These are phyloP conservation scores for Drosophila sulfurigaster DNA, from an alignment of 1,140 invertebrate species.

Conservation along the genomic window DNA sequence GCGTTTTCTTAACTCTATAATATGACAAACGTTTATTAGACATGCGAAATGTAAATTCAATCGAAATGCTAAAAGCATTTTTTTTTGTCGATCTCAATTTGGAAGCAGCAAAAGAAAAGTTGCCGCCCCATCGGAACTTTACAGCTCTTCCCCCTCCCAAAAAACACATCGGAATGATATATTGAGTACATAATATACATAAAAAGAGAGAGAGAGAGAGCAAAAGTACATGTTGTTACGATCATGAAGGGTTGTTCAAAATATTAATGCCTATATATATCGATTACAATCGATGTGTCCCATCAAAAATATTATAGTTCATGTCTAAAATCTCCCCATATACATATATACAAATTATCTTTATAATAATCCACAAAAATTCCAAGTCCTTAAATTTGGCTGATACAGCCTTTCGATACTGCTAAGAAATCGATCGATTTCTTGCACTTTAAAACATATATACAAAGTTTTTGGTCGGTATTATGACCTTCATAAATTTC, in stretches of 20 bases:
- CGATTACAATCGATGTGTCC: not conserved
- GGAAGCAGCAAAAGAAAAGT: too few relatives aligned
- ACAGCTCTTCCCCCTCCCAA: not conserved
- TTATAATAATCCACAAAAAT: not conserved
- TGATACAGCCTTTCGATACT: not conserved
- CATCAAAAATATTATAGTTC: not conserved
- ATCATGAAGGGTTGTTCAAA: not conserved
- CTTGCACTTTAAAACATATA: not conserved
- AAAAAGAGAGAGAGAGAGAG: not conserved
- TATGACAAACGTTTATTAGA: slow-evolving; percentile 25
- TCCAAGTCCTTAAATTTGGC: not conserved
- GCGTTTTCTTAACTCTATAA: slow-evolving; percentile 91
- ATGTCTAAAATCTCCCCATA: not conserved
- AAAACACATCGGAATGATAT: not conserved
- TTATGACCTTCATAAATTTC: not conserved
- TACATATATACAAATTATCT: not conserved
- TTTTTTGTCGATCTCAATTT: too few relatives aligned
- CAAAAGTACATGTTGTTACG: not conserved
- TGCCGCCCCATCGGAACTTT: not conserved
- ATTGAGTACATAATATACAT: not conserved
- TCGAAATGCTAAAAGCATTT: not conserved
- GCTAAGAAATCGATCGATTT: not conserved
- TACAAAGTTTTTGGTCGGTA: not conserved
- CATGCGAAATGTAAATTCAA: not conserved
- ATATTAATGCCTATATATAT: not conserved